Evolutionary conservation across 2,113 vertebrate genomes (phyloP).

Genomic region (Eurypyga helias): DNA sequence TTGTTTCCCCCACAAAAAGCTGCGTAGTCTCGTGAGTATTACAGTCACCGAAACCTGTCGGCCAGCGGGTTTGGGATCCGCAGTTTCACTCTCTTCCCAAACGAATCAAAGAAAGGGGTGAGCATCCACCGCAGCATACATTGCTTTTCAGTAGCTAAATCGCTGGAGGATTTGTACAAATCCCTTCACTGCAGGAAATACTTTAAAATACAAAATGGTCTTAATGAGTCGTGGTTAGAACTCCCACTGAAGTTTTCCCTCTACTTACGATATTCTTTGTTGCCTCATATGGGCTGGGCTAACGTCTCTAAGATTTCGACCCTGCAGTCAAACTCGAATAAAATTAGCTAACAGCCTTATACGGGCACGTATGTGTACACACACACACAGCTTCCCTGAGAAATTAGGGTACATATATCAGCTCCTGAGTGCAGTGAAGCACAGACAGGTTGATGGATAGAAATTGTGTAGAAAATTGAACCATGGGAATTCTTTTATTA

Average conservation of each 20-base stretch:
- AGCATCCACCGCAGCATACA: neutral
- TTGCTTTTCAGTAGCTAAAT: neutral
- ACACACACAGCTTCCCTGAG: neutral
- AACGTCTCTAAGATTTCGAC: neutral
- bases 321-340: neutral
- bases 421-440: neutral
- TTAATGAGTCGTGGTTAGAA: accelerated
- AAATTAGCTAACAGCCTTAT: neutral
- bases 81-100: neutral
- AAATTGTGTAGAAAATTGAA: neutral
- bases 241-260: neutral
- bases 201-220: neutral
- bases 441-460: neutral
- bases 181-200: neutral
- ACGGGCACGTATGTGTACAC: neutral
- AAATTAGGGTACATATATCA: neutral
- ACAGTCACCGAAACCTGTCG: neutral
- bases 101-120: neutral
- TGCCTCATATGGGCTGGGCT: neutral
- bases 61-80: neutral
- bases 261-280: neutral
- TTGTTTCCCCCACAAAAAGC: accelerated
- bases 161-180: neutral
- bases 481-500: neutral
- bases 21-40: neutral